Base-by-base conservation (phyloP, 2,888 invertebrate genomes). In the Pollenia amentaria region DNA sequence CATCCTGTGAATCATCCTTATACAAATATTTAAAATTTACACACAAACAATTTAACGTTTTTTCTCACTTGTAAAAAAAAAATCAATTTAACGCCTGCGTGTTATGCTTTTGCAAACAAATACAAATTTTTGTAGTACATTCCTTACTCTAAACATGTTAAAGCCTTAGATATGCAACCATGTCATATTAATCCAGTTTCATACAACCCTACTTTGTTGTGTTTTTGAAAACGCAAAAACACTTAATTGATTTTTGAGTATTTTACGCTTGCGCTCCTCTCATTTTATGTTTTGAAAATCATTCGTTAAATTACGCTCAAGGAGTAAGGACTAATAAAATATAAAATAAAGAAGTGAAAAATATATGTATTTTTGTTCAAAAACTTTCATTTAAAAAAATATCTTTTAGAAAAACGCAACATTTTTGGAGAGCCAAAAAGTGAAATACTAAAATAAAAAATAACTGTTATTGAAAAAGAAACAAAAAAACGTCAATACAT, bases 251-350 rank as follows among this genome's bases (percentile, higher is more conserved):
- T 62, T 48, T 73, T 78, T 85, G 87, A 85, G 85, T 73, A 11
- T 16, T 6, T 73, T 82, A 80, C 83, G 83, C 76, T 79, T 87
- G 87, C 87, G 87, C 84, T 76, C 46, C 46, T 77, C 48, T 70
- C 18, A 7, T 84, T 89, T 87, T 79, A 87, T 83, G 80, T 90
- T 89, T 90, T 88, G 88, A 89, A 89, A 88, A 87, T 89, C 88
- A 87, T 90, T 91, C 90, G 89, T 85, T 64, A 29, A 29, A 86
- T 85, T 87, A 85, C 70, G 70, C 70, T 88, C 87, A 81, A 85
- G 75, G 87, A 85, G 69, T 51, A 78, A 69, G 83, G 62, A 81
- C 67, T 79, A 40, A 38, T n/a, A 53, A 53, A 2, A 18, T 4
- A 62, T 16, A 62, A 51, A 46, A 11, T n/a, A 29, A 10, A 14